A percentile compares a stretch with the other conserved stretches of the same genome.
phyloP scores from a whole-genome alignment of 2,888 invertebrate species.

The Urechis unicinctus region DNA sequence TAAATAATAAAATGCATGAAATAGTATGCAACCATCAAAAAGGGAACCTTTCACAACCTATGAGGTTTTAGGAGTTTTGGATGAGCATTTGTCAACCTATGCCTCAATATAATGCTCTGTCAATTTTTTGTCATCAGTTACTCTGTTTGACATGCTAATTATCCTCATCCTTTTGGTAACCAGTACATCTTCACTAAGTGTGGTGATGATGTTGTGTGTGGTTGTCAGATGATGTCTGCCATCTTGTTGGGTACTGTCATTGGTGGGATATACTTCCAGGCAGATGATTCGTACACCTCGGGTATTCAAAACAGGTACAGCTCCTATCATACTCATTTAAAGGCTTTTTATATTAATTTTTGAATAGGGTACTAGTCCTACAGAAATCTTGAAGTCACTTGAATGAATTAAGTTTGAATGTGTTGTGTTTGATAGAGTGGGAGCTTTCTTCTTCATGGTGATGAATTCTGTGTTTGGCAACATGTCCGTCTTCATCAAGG shows the following conservation, averaged over 20 bases:
- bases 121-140: too few relatives aligned
- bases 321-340: not conserved
- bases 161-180: not conserved
- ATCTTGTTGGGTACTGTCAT: constrained; percentile 44
- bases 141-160: too few relatives aligned
- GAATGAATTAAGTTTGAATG: not conserved
- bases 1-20: too few relatives aligned
- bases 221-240: constrained; percentile 40
- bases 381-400: too few relatives aligned
- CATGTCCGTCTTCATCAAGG: constrained; percentile 48
- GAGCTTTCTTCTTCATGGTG: constrained; percentile 49
- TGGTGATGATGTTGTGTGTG: constrained; percentile 2
- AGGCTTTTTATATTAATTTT: not conserved
- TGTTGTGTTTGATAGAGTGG: constrained; percentile 32
- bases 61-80: too few relatives aligned
- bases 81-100: too few relatives aligned
- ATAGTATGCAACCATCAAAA: too few relatives aligned
- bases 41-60: too few relatives aligned
- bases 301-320: constrained; percentile 48
- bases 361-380: not conserved
- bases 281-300: constrained; percentile 31
- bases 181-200: not conserved
- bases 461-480: constrained; percentile 50
- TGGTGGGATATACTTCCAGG: constrained; percentile 46
- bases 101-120: not conserved